phyloP scores from a whole-genome alignment of 2,888 invertebrate genomes.

The Deroplatys truncata region DNA sequence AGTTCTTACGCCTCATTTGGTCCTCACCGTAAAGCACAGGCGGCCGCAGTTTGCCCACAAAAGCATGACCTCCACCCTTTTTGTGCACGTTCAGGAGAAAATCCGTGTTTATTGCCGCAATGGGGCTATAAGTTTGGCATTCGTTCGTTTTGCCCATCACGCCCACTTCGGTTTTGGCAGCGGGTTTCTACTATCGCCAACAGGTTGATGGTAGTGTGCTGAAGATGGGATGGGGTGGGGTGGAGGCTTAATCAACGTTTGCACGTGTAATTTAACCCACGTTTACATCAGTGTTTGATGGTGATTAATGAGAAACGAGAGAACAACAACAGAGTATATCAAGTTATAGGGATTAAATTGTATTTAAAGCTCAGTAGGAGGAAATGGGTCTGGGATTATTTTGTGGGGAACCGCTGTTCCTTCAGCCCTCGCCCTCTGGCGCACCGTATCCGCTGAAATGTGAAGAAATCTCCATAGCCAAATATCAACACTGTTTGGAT shows the following conservation, averaged over 20 bases:
- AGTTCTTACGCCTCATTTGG: neutral
- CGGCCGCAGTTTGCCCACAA: neutral
- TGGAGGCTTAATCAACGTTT: constrained; percentile 7
- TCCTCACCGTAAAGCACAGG: neutral
- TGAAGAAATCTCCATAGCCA: neutral
- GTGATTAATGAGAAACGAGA: constrained; percentile 14
- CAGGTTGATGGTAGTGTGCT: neutral
- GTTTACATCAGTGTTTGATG: constrained; percentile 12
- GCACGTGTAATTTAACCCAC: constrained; percentile 11
- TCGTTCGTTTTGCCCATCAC: neutral
- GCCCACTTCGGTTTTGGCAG: neutral
- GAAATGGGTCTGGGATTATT: neutral
- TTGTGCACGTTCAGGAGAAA: neutral
- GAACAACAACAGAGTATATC: neutral
- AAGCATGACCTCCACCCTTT: neutral
- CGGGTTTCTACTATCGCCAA: neutral
- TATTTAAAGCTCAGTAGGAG: neutral
- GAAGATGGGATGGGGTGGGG: neutral
- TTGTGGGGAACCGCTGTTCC: neutral
- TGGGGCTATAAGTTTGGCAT: neutral
- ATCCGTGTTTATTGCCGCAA: neutral
- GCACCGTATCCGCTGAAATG: neutral
- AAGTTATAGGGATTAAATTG: constrained; percentile 11
- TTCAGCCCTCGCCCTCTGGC: neutral
- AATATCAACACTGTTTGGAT: neutral